Percentiles rank a stretch among this genome's conserved stretches.
Conservation (phyloP, 2,797 vertebrate species). For the Pangasius djambal region DNA sequence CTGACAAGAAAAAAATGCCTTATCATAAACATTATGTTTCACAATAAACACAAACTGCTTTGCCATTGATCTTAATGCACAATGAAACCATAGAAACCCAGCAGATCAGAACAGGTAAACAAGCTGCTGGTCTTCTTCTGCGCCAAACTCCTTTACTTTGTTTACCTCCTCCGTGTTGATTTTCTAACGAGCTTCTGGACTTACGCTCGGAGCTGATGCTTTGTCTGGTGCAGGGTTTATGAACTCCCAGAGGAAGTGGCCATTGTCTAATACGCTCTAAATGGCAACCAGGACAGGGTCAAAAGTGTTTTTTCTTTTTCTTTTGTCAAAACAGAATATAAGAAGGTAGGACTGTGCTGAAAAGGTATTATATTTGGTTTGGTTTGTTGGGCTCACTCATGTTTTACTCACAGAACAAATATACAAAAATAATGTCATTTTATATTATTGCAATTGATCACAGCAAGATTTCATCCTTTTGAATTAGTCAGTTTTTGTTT, state of each 20-base stretch:
- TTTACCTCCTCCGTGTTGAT: not conserved
- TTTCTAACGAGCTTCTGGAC: constrained; percentile 17
- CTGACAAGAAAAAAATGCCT: not conserved
- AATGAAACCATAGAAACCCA: constrained; percentile 42
- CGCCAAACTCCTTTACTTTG: not conserved
- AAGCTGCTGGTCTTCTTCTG: not conserved
- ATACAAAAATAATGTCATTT: not conserved
- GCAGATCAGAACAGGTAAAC: constrained; percentile 8
- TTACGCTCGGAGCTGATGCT: not conserved
- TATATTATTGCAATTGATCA: not conserved
- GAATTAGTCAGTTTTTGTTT: not conserved
- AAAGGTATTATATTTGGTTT: too few species aligned
- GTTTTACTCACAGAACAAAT: not conserved
- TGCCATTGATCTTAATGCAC: not conserved
- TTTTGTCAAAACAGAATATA: not conserved
- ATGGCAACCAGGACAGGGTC: not conserved
- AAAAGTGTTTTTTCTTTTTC: not conserved
- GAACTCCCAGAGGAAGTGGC: not conserved
- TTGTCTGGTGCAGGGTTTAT: not conserved
- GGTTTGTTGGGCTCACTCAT: not conserved
- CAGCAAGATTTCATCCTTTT: not conserved
- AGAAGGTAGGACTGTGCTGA: too few species aligned
- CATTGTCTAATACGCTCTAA: not conserved
- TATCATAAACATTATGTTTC: not conserved
- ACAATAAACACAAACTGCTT: constrained; percentile 12